Conservation (phyloP, 1,140 invertebrate species). For the Aphis gossypii region DNA sequence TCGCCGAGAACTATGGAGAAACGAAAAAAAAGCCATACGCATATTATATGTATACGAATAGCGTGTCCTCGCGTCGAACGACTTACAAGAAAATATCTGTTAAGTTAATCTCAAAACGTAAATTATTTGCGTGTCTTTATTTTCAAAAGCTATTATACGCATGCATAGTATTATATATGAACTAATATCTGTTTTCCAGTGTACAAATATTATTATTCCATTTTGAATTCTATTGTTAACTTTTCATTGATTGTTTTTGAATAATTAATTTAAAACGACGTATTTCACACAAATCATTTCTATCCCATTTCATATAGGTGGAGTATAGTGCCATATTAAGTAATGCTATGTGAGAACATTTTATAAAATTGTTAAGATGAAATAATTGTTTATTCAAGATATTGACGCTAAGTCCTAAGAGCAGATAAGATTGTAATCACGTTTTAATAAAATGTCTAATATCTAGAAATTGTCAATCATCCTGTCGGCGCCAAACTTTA, state of each 20-base stretch:
- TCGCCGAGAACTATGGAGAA: background rate
- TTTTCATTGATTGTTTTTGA: background rate
- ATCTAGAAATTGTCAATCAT: background rate
- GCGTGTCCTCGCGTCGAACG: background rate
- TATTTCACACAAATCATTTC: background rate
- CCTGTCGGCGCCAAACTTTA: too few species aligned
- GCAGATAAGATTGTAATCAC: too few species aligned
- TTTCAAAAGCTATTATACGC: background rate
- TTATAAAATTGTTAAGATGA: too few species aligned
- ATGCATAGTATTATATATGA: background rate
- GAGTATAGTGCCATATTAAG: too few species aligned
- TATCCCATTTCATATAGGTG: background rate
- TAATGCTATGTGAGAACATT: too few species aligned
- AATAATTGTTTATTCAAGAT: too few species aligned
- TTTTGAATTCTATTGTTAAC: background rate
- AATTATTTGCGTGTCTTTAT: background rate
- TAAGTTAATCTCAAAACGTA: slow-evolving; percentile 16
- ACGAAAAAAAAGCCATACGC: background rate
- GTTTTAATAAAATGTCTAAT: background rate
- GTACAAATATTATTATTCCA: background rate
- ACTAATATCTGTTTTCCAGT: background rate
- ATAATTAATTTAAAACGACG: background rate
- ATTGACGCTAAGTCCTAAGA: background rate
- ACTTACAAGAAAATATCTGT: background rate
- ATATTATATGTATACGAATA: background rate